Conservation (phyloP, 1,140 invertebrate genomes). For the Eciton burchellii region DNA sequence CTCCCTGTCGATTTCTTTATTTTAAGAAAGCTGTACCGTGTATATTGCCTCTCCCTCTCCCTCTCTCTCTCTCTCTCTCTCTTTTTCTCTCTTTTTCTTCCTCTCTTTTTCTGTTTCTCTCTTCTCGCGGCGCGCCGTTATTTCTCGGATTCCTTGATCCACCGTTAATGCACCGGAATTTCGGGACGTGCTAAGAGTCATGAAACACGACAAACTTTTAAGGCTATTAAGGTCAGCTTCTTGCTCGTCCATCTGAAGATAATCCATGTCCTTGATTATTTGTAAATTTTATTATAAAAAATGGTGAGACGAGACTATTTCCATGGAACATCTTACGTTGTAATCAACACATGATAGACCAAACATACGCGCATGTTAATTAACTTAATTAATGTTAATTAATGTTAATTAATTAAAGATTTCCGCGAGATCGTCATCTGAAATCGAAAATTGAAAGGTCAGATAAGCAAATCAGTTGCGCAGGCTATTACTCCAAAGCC, state of each 20-base stretch:
- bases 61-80: not conserved
- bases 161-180: slow-evolving; percentile 61
- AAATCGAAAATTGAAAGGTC: not conserved
- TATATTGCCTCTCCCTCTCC: slow-evolving; percentile 1
- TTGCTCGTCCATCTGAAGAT: slow-evolving; percentile 30
- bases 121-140: slow-evolving; percentile 38
- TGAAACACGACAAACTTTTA: slow-evolving; percentile 52
- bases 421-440: not conserved
- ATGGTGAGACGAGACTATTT: not conserved
- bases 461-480: no score
- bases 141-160: slow-evolving; percentile 58
- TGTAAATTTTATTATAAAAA: not conserved
- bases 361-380: not conserved
- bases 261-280: slow-evolving; percentile 29
- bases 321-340: slow-evolving; percentile 1
- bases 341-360: not conserved
- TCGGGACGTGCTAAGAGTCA: slow-evolving; percentile 44
- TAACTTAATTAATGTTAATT: no score
- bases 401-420: no score
- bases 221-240: slow-evolving; percentile 18
- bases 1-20: slow-evolving; percentile 59
- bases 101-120: not conserved
- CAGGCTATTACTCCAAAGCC: not conserved
- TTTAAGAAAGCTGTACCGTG: slow-evolving; percentile 45
- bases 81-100: not conserved